Conservation (phyloP, 2,888 invertebrate genomes). For the Fabriciana adippe region DNA sequence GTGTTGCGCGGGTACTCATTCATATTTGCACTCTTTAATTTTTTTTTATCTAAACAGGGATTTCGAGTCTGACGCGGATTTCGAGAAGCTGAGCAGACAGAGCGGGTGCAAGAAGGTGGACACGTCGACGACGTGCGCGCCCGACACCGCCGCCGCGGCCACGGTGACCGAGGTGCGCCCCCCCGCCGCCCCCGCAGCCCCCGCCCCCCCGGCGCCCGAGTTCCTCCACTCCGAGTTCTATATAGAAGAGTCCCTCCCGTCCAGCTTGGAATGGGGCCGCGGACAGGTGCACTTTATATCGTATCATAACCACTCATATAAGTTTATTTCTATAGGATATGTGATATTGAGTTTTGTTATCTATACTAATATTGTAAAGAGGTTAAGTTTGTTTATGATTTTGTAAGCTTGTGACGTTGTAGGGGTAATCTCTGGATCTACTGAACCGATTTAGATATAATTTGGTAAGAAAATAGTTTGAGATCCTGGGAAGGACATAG, state of each 20-base stretch:
- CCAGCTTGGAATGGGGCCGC: slow-evolving; percentile 89
- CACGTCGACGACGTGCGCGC: slow-evolving; percentile 68
- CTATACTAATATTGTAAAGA: slow-evolving; percentile 33
- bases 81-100: slow-evolving; percentile 88
- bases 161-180: slow-evolving; percentile 83
- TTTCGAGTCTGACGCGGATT: slow-evolving; percentile 91
- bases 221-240: slow-evolving; percentile 92
- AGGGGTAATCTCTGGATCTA: too few relatives aligned
- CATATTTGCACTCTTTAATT: too few relatives aligned
- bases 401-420: too few relatives aligned
- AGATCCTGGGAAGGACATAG: too few relatives aligned
- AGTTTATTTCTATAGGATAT: slow-evolving; percentile 27
- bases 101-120: slow-evolving; percentile 74
- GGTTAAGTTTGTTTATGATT: too few relatives aligned
- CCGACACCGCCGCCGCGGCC: slow-evolving; percentile 77
- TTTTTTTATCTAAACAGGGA: slow-evolving; percentile 75
- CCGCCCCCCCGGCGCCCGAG: slow-evolving; percentile 73
- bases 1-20: too few relatives aligned
- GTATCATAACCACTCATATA: slow-evolving; percentile 41
- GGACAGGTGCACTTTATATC: slow-evolving; percentile 69
- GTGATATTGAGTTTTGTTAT: background rate
- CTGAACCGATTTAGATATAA: too few relatives aligned
- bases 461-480: too few relatives aligned
- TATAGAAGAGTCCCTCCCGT: slow-evolving; percentile 94
- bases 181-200: slow-evolving; percentile 72